Percentiles rank a stretch among this genome's conserved stretches.
phyloP scores from a whole-genome alignment of 64 coral and sea anemone species.

The Montipora sp. region DNA sequence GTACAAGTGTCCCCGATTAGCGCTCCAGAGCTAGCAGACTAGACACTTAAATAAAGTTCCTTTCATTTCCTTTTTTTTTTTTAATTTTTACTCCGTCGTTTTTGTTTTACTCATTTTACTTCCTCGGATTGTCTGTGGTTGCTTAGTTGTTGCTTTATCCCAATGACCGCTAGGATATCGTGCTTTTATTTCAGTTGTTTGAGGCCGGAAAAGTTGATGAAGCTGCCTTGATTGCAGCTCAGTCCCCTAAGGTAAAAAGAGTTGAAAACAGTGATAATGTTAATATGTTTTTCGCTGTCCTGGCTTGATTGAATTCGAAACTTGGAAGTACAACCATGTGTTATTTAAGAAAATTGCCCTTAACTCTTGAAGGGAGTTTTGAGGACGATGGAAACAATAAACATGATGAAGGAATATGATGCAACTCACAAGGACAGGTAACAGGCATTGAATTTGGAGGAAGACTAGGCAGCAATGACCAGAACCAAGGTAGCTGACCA shows the following conservation, averaged over 20 bases:
- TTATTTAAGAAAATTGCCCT: neutral
- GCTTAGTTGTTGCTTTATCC: neutral
- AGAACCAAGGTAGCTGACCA: no score
- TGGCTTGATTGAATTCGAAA: neutral
- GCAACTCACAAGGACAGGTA: slow-evolving; percentile 29
- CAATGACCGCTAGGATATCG: no score
- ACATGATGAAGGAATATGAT: slow-evolving; percentile 52
- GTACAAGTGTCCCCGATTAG: no score
- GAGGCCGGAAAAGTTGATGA: slow-evolving; percentile 60
- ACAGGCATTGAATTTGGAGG: neutral
- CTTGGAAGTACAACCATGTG: neutral
- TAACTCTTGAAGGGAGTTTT: slow-evolving; percentile 47
- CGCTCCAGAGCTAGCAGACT: no score
- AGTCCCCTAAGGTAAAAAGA: slow-evolving; percentile 57
- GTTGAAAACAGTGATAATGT: neutral
- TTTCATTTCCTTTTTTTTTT: no score
- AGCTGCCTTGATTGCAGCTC: slow-evolving; percentile 47
- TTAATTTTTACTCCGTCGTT: no score
- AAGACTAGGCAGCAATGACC: no score
- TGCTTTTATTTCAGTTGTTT: slow-evolving; percentile 48
- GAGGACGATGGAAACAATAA: slow-evolving; percentile 39
- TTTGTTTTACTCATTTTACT: no score
- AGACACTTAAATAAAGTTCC: no score
- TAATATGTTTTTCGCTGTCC: no score
- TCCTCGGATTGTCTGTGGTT: no score